phyloP scores from a whole-genome alignment of 2,113 vertebrate genomes.

The Corydoras maculifer region DNA sequence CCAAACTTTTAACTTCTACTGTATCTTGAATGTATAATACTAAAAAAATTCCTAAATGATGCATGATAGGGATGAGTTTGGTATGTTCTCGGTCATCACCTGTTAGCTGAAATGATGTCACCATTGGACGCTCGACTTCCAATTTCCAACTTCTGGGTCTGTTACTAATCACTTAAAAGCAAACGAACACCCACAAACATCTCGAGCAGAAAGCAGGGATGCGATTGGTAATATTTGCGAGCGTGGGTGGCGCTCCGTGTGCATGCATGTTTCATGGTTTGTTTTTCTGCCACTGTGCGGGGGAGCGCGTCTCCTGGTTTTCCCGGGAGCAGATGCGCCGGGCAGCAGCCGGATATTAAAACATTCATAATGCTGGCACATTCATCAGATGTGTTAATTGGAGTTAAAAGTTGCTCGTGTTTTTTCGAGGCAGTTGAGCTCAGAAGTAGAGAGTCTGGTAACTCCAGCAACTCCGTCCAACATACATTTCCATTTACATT shows the following conservation, averaged over 20 bases:
- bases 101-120: no score
- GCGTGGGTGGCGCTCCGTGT: background rate
- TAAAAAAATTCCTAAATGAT: no score
- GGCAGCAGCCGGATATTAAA: slow-evolving; percentile 37
- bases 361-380: slow-evolving; percentile 42
- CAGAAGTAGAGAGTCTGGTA: background rate
- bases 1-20: no score
- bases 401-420: slow-evolving; percentile 38
- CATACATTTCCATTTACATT: no score
- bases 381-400: slow-evolving; percentile 43
- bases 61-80: no score
- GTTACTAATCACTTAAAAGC: background rate
- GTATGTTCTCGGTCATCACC: no score
- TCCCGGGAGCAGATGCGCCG: slow-evolving; percentile 23
- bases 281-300: slow-evolving; percentile 9
- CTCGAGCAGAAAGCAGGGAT: background rate
- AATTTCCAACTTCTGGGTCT: background rate
- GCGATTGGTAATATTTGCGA: background rate
- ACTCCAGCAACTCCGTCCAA: background rate
- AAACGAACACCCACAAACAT: background rate
- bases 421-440: slow-evolving; percentile 31
- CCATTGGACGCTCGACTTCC: no score
- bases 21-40: no score
- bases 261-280: slow-evolving; percentile 4
- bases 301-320: slow-evolving; percentile 19